phyloP scores from a whole-genome alignment of 1,140 invertebrate species.

The Drosophila cardini region DNA sequence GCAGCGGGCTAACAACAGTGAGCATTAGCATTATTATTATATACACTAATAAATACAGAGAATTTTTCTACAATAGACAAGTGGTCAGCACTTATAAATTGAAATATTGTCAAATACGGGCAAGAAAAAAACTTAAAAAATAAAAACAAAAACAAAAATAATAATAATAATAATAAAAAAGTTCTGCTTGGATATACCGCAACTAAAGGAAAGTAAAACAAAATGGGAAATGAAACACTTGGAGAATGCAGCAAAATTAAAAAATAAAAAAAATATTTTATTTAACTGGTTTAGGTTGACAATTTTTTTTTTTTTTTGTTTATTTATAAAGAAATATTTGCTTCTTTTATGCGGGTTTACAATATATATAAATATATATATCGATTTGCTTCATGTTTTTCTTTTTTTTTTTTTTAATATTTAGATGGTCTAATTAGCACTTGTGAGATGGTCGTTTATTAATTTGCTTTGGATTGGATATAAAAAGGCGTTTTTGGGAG shows the following conservation, averaged over 20 bases:
- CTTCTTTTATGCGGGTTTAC: constrained; percentile 5
- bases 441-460: constrained; percentile 85
- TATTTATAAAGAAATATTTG: constrained; percentile 31
- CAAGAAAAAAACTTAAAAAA: constrained; percentile 8
- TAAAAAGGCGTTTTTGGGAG: constrained; percentile 44
- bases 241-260: constrained; percentile 34
- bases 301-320: constrained; percentile 32
- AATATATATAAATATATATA: constrained; percentile 35
- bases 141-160: background rate
- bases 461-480: constrained; percentile 55
- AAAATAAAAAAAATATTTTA: constrained; percentile 11
- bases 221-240: constrained; percentile 33
- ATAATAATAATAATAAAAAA: background rate
- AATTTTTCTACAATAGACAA: constrained; percentile 12
- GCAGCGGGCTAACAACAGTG: constrained; percentile 17
- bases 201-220: constrained; percentile 46
- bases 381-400: constrained; percentile 27
- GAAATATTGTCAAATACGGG: constrained; percentile 17
- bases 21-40: background rate
- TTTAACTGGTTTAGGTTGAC: constrained; percentile 23
- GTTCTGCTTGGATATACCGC: constrained; percentile 12
- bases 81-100: constrained; percentile 14
- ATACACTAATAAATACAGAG: constrained; percentile 2
- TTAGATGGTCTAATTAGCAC: constrained; percentile 80
- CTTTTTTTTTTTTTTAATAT: constrained; percentile 5